These are phyloP conservation scores for Ametastegia equiseti DNA, from an alignment of 2,888 invertebrate genomes.

Conservation along the genomic window DNA sequence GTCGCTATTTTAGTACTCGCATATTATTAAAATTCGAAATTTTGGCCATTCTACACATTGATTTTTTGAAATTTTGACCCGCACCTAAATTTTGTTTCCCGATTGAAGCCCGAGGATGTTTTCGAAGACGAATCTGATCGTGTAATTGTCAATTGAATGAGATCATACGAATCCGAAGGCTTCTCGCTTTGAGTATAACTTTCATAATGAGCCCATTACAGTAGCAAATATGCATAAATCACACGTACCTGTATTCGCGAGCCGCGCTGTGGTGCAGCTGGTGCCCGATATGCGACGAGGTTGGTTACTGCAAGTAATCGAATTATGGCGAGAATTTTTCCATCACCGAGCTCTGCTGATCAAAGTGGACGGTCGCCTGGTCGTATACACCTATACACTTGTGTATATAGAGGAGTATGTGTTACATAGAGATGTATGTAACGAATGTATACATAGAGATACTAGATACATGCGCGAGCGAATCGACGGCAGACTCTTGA, in stretches of 20 bases:
- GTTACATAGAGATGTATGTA: no score
- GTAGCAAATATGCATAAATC: not conserved
- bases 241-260: not conserved
- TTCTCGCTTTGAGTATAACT: not conserved
- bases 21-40: no score
- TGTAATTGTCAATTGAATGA: not conserved
- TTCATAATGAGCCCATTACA: not conserved
- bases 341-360: constrained; percentile 61
- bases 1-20: no score
- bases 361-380: constrained; percentile 62
- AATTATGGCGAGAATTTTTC: constrained; percentile 60
- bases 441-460: not conserved
- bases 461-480: not conserved
- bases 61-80: no score
- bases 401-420: not conserved
- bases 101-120: no score
- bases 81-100: no score
- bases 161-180: not conserved
- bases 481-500: constrained; percentile 51
- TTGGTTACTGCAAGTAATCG: constrained; percentile 29
- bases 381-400: not conserved
- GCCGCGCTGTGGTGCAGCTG: not conserved
- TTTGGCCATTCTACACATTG: no score
- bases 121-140: no score
- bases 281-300: not conserved